A percentile compares a stretch with the other conserved stretches of the same genome.
Evolutionary conservation across 2,888 invertebrate genomes (phyloP).

Genomic region (Sericinus montela): DNA sequence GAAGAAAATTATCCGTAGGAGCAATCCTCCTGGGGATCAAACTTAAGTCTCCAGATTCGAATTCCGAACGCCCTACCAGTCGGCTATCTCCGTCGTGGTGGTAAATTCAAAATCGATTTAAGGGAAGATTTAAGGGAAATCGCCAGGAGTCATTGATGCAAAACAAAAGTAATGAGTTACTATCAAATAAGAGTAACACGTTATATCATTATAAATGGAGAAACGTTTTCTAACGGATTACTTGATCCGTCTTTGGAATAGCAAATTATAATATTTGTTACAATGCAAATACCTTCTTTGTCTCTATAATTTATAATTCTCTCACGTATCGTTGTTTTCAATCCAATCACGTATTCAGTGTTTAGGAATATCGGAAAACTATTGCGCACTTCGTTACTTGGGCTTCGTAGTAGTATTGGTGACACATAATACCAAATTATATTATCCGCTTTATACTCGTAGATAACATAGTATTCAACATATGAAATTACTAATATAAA

Average conservation of each 20-base stretch:
- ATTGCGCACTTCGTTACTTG: conserved; percentile 12
- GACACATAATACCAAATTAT: conserved; percentile 3
- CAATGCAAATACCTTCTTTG: conserved; percentile 14
- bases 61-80: too few relatives aligned
- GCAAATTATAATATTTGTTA: conserved; percentile 14
- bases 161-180: too few relatives aligned
- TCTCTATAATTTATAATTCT: conserved; percentile 4
- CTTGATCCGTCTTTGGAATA: conserved; percentile 6
- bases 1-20: too few relatives aligned
- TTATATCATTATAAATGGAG: conserved; percentile 1
- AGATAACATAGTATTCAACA: too few relatives aligned
- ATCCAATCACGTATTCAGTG: conserved; percentile 15
- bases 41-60: too few relatives aligned
- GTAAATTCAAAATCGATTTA: too few relatives aligned
- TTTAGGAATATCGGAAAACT: conserved; percentile 15
- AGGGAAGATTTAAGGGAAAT: too few relatives aligned
- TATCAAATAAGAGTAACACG: background rate
- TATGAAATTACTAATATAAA: too few relatives aligned
- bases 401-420: conserved; percentile 5
- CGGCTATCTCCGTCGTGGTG: too few relatives aligned
- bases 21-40: too few relatives aligned
- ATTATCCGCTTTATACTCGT: too few relatives aligned
- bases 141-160: too few relatives aligned
- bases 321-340: conserved; percentile 12
- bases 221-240: conserved; percentile 12